Evolutionary conservation across 2,888 invertebrate genomes (phyloP).

Genomic region (Orchesella flavescens): DNA sequence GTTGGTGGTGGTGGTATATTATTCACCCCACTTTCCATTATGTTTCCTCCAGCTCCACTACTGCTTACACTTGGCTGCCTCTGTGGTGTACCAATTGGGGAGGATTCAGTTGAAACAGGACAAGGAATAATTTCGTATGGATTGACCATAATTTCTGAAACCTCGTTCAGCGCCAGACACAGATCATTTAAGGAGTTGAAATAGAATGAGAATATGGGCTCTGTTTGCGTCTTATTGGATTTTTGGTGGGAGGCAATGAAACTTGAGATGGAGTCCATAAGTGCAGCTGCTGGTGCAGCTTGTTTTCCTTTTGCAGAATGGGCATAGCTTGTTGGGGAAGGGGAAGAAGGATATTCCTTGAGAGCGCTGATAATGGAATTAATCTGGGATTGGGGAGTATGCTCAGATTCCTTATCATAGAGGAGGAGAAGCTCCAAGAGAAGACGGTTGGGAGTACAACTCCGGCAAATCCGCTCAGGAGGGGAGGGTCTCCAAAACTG

Average conservation of each 20-base stretch:
- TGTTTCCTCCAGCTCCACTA: neutral
- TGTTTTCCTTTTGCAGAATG: neutral
- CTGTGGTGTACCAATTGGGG: slow-evolving; percentile 21
- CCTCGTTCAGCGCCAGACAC: slow-evolving; percentile 47
- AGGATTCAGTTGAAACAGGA: slow-evolving; percentile 7
- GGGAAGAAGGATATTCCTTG: neutral
- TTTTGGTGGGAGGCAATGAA: slow-evolving; percentile 36
- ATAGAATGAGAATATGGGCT: slow-evolving; percentile 46
- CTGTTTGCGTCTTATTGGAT: slow-evolving; percentile 15
- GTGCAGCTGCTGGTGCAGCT: neutral
- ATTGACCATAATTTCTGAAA: slow-evolving; percentile 46
- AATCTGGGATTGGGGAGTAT: slow-evolving; percentile 4
- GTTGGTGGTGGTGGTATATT: too few relatives aligned
- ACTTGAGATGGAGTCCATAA: slow-evolving; percentile 34
- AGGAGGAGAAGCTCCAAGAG: slow-evolving; percentile 48
- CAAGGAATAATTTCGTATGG: slow-evolving; percentile 53
- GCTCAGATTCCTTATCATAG: slow-evolving; percentile 34
- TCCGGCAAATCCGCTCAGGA: slow-evolving; percentile 18
- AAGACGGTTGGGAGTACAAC: slow-evolving; percentile 46
- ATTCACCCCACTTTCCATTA: neutral
- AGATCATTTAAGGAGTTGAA: slow-evolving; percentile 55
- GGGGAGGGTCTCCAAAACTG: slow-evolving; percentile 6
- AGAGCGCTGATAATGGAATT: slow-evolving; percentile 15
- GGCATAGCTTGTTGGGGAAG: neutral
- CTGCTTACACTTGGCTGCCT: slow-evolving; percentile 5